Evolutionary conservation across 2,797 vertebrate species (phyloP).

Genomic region (Pyrocephalus nanus): DNA sequence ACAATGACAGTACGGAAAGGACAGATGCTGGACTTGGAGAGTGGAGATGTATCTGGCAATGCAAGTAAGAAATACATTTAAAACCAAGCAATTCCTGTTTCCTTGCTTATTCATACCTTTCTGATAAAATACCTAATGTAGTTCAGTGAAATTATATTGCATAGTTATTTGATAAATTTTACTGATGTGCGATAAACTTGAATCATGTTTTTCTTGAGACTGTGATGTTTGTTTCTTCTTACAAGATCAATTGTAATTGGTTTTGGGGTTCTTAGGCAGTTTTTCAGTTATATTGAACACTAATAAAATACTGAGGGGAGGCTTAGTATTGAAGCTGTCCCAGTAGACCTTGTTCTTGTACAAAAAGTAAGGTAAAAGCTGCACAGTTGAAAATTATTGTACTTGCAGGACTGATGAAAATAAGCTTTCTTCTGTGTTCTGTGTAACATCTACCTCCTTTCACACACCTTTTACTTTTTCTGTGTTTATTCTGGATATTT

Average conservation of each 20-base stretch:
- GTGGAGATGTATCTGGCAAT: conserved; percentile 94
- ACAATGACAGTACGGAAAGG: conserved; percentile 71
- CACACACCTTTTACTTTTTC: not conserved
- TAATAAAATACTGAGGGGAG: not conserved
- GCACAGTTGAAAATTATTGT: not conserved
- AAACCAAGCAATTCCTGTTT: not conserved
- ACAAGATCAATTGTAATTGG: not conserved
- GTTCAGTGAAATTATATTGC: not conserved
- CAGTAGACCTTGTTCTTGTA: not conserved
- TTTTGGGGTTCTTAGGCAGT: not conserved
- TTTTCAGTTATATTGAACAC: not conserved
- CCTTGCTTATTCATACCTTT: not conserved
- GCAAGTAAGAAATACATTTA: conserved; percentile 84
- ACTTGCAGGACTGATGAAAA: not conserved
- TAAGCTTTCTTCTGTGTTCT: not conserved
- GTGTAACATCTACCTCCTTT: rapidly evolving
- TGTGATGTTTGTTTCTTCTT: not conserved
- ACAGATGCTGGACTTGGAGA: conserved; percentile 65
- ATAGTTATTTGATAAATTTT: not conserved
- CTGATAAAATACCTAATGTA: not conserved
- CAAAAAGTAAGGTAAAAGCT: not conserved
- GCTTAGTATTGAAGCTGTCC: not conserved
- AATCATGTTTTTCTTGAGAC: not conserved
- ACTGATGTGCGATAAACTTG: not conserved
- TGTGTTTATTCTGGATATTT: not conserved